Evolutionary conservation across 2,113 vertebrate genomes (phyloP).

Genomic region (Cyprinus carpio): DNA sequence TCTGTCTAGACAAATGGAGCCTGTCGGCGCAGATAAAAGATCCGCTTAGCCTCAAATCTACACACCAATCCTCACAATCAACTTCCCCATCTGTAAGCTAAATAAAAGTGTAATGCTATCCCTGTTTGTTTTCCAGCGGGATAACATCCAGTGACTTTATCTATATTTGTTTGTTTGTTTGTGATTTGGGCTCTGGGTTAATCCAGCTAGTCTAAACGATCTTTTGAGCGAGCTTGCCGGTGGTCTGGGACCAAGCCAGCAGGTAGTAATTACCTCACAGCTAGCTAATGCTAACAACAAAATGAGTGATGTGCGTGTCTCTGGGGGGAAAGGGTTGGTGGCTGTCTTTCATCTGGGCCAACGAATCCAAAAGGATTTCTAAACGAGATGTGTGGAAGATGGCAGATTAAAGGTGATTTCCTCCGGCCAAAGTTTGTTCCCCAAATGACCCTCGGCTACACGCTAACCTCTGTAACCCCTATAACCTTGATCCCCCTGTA

Average conservation of each 20-base stretch:
- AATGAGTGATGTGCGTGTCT: constrained; percentile 51
- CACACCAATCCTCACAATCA: constrained; percentile 53
- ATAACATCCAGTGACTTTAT: constrained; percentile 23
- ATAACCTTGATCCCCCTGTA: constrained; percentile 37
- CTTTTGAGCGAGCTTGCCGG: constrained; percentile 59
- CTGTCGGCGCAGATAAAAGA: constrained; percentile 46
- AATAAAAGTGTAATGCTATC: constrained; percentile 60
- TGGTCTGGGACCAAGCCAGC: constrained; percentile 68
- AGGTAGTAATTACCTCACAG: constrained; percentile 83
- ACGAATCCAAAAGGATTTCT: constrained; percentile 34
- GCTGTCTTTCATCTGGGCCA: constrained; percentile 66
- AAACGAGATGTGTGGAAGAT: constrained; percentile 43
- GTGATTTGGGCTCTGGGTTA: constrained; percentile 56
- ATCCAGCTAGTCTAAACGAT: constrained; percentile 61
- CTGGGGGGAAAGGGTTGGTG: constrained; percentile 47
- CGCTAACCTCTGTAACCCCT: constrained; percentile 38
- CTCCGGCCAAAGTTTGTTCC: constrained; percentile 48
- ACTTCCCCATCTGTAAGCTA: constrained; percentile 51
- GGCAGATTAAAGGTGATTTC: constrained; percentile 49
- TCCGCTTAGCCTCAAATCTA: constrained; percentile 37
- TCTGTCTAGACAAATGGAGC: constrained; percentile 58
- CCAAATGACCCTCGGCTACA: constrained; percentile 67
- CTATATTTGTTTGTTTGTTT: constrained; percentile 63
- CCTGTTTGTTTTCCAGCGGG: constrained; percentile 58
- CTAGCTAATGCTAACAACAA: constrained; percentile 76